phyloP scores from a whole-genome alignment of 2,888 invertebrate species.

The Zaprionus obscuricornis region DNA sequence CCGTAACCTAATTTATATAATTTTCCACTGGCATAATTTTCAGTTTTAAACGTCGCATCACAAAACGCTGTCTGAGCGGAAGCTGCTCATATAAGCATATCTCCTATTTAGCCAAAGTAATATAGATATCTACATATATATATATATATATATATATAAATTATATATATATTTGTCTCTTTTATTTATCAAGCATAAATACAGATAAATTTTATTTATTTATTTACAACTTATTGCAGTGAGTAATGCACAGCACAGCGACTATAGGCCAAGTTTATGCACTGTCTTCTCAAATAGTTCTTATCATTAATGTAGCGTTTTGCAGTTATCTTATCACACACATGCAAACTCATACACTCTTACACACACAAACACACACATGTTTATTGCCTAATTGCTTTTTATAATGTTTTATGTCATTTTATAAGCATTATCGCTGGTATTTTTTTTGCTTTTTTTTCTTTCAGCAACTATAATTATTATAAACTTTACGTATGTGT shows the following conservation, averaged over 20 bases:
- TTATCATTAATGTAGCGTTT: slow-evolving; percentile 42
- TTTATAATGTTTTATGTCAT: slow-evolving; percentile 3
- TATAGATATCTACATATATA: slow-evolving; percentile 5
- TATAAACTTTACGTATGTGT: no score
- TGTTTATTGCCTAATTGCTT: slow-evolving; percentile 2
- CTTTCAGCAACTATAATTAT: background rate
- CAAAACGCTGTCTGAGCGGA: slow-evolving; percentile 56
- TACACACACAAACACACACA: background rate
- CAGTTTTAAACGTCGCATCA: slow-evolving; percentile 40
- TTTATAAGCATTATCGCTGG: no score
- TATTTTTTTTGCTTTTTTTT: slow-evolving; percentile 2
- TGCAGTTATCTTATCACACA: slow-evolving; percentile 41
- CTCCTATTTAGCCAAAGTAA: slow-evolving; percentile 44
- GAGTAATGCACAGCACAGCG: slow-evolving; percentile 47
- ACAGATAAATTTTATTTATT: background rate
- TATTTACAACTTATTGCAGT: slow-evolving; percentile 22
- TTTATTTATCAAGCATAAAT: slow-evolving; percentile 12
- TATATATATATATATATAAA: background rate
- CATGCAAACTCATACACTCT: background rate
- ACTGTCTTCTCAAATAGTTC: slow-evolving; percentile 16
- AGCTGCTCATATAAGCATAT: slow-evolving; percentile 73
- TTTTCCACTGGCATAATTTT: slow-evolving; percentile 53
- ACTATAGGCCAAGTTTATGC: slow-evolving; percentile 4
- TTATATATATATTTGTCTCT: slow-evolving; percentile 18
- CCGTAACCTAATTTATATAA: slow-evolving; percentile 59